Evolutionary conservation across 2,113 vertebrate species (phyloP), one percentile per base, ranked within the genome.

Genomic region (Catagonus wagneri): DNA sequence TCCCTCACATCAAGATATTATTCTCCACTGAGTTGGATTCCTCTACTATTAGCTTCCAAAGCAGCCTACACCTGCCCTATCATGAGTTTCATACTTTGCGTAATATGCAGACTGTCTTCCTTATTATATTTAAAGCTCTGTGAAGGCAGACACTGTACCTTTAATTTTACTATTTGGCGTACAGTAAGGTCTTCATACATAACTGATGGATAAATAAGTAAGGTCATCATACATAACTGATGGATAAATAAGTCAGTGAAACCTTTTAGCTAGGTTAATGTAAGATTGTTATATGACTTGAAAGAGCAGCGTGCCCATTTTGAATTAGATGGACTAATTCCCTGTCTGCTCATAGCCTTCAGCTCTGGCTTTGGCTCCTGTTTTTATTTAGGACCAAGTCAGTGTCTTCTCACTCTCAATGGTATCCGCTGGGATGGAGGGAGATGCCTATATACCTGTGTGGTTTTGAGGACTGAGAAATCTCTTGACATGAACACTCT

Each of bases 141-240:
- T 83, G 76, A 88, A 72, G 3, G 10, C 19, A 95, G 39, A 54
- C 4, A 20, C 3, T 34, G 0, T 80, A 22, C 3, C 22, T 90
- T 92, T 75, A 36, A 81, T 58, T 92, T 75, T 3, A 58, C 29
- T 80, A 60, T 15, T 68, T 89, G 16, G 11, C 8, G 71, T 29
- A 17, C 60, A 16, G 56, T 66, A 91, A 74, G 25, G 56, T 91
- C 58, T 95, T 94, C 52, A 60, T 52, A 86, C 71, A 71, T 69
- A 69, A 71, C 54, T 54, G 25, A 54, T 78, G 6, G 14, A 39
- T 78, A 19, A 50, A 52, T 60, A 56, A 32, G 65, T 34, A 34
- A 74, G 25, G 56, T 91, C 58, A 94, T 94, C 52, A 60, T 52
- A 86, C 71, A 71, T 69, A 69, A 71, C 54, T 54, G 25, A 54